Percentiles rank a stretch among this genome's conserved stretches.
Conservation (phyloP, 2,797 vertebrate genomes). For the Garrulus glandarius region DNA sequence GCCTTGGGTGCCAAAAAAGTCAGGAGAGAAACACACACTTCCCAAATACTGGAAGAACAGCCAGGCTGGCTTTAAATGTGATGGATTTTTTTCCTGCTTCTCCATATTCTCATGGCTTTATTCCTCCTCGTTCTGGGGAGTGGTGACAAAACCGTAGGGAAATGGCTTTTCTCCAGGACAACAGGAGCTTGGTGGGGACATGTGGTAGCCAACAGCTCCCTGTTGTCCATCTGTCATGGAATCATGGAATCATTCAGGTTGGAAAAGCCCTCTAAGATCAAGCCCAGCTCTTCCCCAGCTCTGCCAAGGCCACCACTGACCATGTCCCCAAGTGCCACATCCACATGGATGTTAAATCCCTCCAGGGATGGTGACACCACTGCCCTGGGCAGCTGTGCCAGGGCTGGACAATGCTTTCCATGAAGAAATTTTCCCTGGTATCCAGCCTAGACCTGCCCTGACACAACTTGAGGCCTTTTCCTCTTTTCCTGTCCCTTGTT, state of each 20-base stretch:
- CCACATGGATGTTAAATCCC: neutral
- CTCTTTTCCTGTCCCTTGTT: neutral
- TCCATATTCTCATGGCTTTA: neutral
- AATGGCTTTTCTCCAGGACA: accelerated
- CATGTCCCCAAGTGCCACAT: neutral
- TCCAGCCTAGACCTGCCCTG: neutral
- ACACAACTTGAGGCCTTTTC: neutral
- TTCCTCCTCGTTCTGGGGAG: accelerated
- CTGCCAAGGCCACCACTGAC: neutral
- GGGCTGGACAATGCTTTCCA: neutral
- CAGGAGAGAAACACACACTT: neutral
- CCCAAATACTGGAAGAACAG: neutral
- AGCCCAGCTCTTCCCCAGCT: neutral
- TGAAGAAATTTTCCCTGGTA: neutral
- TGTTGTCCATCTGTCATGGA: neutral
- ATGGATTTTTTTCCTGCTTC: neutral
- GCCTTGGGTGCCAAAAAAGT: neutral
- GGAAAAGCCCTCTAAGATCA: neutral
- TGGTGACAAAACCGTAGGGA: neutral
- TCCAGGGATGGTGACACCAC: neutral
- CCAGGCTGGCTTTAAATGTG: neutral
- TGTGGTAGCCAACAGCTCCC: neutral
- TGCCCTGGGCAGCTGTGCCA: neutral
- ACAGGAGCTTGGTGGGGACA: accelerated
- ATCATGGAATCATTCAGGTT: neutral